A percentile compares a stretch with the other conserved stretches of the same genome.
Conservation (phyloP, 2,797 vertebrate genomes). For the Tympanoctomys barrerae region DNA sequence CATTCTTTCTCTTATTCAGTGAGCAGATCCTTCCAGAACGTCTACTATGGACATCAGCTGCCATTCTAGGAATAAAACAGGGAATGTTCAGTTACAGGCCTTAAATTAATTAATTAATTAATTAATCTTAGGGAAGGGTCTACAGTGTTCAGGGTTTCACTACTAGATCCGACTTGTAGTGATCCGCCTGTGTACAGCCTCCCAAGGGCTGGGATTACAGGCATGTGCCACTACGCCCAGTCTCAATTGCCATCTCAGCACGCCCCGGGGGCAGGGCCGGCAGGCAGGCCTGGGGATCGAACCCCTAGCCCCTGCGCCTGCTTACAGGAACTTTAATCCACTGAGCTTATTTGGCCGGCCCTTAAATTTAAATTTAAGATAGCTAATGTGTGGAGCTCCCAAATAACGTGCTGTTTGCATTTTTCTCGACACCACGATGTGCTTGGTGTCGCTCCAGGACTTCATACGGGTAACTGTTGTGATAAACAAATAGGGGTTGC, state of each 20-base stretch:
- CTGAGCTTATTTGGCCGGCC: too few relatives aligned
- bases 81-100: background rate
- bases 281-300: too few relatives aligned
- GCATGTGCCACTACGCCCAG: too few relatives aligned
- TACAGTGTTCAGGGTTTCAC: too few relatives aligned
- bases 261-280: too few relatives aligned
- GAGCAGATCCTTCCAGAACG: background rate
- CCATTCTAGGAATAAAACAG: background rate
- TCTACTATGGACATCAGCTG: background rate
- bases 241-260: too few relatives aligned
- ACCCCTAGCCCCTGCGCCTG: too few relatives aligned
- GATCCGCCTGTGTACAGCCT: too few relatives aligned
- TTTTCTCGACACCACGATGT: background rate
- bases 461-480: background rate
- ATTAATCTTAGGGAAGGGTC: too few relatives aligned
- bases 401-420: background rate
- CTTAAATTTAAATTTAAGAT: slow-evolving; percentile 1
- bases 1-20: slow-evolving; percentile 8
- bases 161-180: too few relatives aligned
- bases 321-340: too few relatives aligned
- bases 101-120: background rate
- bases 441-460: background rate
- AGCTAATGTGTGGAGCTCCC: background rate
- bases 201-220: too few relatives aligned
- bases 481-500: background rate